Evolutionary conservation across 2,113 vertebrate species (phyloP).

Genomic region (Ornithorhynchus anatinus): DNA sequence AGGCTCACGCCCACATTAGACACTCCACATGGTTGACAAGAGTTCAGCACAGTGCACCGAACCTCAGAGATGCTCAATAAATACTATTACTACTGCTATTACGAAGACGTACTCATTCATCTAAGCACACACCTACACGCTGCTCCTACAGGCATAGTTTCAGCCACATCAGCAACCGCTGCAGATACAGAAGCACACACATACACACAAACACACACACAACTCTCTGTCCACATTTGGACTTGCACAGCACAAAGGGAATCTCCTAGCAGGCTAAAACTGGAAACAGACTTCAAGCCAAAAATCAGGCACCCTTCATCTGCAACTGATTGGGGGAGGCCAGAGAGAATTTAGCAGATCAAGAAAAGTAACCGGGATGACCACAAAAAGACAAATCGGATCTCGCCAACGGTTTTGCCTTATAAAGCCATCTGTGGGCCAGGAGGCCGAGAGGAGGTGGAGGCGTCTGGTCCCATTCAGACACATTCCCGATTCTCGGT

Average conservation of each 20-base stretch:
- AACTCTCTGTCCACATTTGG: fast-evolving
- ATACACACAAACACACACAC: no score
- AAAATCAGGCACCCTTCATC: neutral
- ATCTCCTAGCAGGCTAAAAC: neutral
- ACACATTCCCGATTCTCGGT: neutral
- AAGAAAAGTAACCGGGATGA: neutral
- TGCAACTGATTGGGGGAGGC: constrained; percentile 19
- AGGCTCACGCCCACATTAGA: no score
- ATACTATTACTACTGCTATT: no score
- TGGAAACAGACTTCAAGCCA: neutral
- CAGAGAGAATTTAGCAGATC: constrained; percentile 18
- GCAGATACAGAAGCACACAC: neutral
- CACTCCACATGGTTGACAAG: no score
- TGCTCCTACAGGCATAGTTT: fast-evolving
- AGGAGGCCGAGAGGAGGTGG: neutral
- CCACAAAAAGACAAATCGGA: neutral
- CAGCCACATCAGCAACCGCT: neutral
- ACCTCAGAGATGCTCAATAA: no score
- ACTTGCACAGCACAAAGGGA: neutral
- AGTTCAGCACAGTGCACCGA: no score
- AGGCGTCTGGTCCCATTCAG: neutral
- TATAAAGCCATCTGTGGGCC: constrained; percentile 20
- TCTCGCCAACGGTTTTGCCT: constrained; percentile 32
- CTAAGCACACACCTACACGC: neutral
- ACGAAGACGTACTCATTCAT: neutral